Conservation (phyloP, 1,140 invertebrate species). For the Drosophila setifemur region DNA sequence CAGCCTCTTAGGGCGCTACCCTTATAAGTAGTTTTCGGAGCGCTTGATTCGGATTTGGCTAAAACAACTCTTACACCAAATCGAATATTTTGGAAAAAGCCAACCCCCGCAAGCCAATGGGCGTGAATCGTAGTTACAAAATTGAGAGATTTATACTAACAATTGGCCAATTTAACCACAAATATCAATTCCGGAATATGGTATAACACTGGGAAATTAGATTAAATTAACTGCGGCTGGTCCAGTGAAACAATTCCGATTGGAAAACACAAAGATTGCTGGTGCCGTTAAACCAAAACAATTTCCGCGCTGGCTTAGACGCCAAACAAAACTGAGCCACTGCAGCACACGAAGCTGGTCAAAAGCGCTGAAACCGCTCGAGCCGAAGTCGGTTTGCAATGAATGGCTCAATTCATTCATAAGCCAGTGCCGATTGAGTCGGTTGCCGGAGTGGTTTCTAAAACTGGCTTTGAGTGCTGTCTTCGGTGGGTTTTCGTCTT, state of each 20-base stretch:
- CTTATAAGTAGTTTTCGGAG: slow-evolving; percentile 31
- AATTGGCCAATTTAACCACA: slow-evolving; percentile 43
- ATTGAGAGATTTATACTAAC: slow-evolving; percentile 5
- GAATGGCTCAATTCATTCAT: slow-evolving; percentile 68
- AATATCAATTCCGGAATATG: slow-evolving; percentile 40
- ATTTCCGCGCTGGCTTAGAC: slow-evolving; percentile 66
- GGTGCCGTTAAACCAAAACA: slow-evolving; percentile 63
- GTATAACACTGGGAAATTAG: slow-evolving; percentile 34
- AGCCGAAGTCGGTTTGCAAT: slow-evolving; percentile 15
- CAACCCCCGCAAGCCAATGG: slow-evolving; percentile 5
- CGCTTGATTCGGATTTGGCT: slow-evolving; percentile 23
- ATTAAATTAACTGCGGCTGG: slow-evolving; percentile 37
- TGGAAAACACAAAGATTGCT: slow-evolving; percentile 37
- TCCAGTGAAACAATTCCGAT: slow-evolving; percentile 54
- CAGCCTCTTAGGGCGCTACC: slow-evolving; percentile 43
- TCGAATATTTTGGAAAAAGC: slow-evolving; percentile 2
- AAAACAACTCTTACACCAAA: slow-evolving; percentile 31
- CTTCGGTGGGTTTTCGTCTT: neutral
- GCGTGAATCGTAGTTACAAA: slow-evolving; percentile 13
- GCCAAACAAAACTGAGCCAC: slow-evolving; percentile 43
- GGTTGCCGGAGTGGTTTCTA: slow-evolving; percentile 32
- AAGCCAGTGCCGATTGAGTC: slow-evolving; percentile 36
- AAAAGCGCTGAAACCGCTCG: slow-evolving; percentile 16
- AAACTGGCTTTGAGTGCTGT: slow-evolving; percentile 55
- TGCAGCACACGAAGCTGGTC: slow-evolving; percentile 26